Percentiles rank a stretch among this genome's conserved stretches.
Evolutionary conservation across 2,113 vertebrate genomes (phyloP).

Genomic region (Pseudopipra pipra): DNA sequence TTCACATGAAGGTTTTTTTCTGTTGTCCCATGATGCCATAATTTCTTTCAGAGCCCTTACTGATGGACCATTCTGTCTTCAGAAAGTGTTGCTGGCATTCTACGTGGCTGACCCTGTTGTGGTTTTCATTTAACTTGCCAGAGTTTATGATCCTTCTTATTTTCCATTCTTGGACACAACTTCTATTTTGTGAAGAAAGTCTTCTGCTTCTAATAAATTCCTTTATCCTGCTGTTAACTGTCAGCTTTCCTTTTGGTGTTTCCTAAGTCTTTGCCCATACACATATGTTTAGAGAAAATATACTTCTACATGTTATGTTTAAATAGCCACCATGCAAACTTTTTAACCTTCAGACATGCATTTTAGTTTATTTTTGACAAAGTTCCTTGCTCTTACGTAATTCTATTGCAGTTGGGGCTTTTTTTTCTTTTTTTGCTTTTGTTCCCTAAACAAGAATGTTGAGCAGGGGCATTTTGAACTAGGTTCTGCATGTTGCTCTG

Average conservation of each 20-base stretch:
- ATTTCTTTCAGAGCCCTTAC: conserved; percentile 4
- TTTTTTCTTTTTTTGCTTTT: not conserved
- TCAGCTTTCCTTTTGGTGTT: conserved; percentile 20
- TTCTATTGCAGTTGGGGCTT: not conserved
- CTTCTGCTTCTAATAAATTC: conserved; percentile 46
- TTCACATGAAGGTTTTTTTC: not conserved
- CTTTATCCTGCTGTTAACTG: conserved; percentile 7
- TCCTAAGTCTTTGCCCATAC: not conserved
- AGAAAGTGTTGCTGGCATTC: not conserved
- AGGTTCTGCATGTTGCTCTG: not conserved
- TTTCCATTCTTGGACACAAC: conserved; percentile 11
- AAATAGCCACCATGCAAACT: not conserved
- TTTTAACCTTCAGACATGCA: not conserved
- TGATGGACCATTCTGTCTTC: not conserved
- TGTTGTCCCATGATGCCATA: not conserved
- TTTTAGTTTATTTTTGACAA: not conserved
- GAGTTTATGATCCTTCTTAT: not conserved
- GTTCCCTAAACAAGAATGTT: not conserved
- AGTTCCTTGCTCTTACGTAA: not conserved
- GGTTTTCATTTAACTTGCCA: conserved; percentile 8
- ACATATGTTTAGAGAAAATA: not conserved
- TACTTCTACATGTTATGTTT: not conserved
- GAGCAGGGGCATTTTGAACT: not conserved
- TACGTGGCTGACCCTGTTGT: not conserved
- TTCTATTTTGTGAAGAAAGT: conserved; percentile 4